phyloP scores from a whole-genome alignment of 1,140 invertebrate species.

The Macrotrachela quadricornifera region DNA sequence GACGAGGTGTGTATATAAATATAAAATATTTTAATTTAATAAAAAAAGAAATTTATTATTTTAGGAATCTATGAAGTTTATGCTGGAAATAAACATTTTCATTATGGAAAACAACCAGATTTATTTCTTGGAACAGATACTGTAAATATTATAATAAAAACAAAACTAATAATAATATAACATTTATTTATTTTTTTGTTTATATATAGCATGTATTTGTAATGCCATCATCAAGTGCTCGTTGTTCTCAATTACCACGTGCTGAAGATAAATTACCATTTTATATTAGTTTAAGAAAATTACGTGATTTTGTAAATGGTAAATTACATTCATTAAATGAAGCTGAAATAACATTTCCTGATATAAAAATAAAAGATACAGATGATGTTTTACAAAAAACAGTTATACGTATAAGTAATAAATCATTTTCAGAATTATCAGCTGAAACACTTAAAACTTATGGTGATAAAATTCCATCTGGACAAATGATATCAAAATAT shows the following conservation, averaged over 20 bases:
- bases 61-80: too few species aligned
- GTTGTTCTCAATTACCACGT: slow-evolving; percentile 76
- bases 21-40: too few species aligned
- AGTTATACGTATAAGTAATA: too few species aligned
- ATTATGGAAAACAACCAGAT: slow-evolving; percentile 79
- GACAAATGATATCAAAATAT: too few species aligned
- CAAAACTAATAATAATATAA: too few species aligned
- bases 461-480: too few species aligned
- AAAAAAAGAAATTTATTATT: slow-evolving; percentile 44
- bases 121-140: slow-evolving; percentile 74
- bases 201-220: slow-evolving; percentile 48
- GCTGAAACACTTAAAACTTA: too few species aligned
- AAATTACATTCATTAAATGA: slow-evolving; percentile 63
- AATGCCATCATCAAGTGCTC: slow-evolving; percentile 86
- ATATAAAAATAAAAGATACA: slow-evolving; percentile 9
- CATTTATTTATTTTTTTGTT: too few species aligned
- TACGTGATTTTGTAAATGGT: slow-evolving; percentile 78
- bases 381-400: too few species aligned
- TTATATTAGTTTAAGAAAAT: slow-evolving; percentile 76
- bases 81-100: slow-evolving; percentile 40
- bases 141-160: slow-evolving; percentile 34
- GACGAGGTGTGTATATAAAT: slow-evolving; percentile 18
- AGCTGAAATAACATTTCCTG: slow-evolving; percentile 63
- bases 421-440: too few species aligned
- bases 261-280: slow-evolving; percentile 90